Evolutionary conservation across 2,888 invertebrate genomes (phyloP).

Genomic region (Carpatolechia fugitivella): DNA sequence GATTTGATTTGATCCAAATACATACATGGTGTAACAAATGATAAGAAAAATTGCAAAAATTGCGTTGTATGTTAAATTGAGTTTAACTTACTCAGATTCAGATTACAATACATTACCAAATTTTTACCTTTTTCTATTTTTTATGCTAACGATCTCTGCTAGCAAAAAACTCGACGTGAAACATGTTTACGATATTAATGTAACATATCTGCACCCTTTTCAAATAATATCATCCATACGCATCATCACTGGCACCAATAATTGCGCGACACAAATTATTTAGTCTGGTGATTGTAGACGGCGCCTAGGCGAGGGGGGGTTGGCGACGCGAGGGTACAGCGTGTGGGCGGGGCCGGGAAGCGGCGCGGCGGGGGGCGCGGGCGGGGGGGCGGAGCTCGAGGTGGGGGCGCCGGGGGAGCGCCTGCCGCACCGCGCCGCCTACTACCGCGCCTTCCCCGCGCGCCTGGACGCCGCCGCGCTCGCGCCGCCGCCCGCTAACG

Average conservation of each 20-base stretch:
- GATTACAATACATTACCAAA: too few species aligned
- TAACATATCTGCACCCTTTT: neutral
- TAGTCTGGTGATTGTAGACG: slow-evolving; percentile 50
- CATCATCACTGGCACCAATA: too few species aligned
- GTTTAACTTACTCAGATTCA: too few species aligned
- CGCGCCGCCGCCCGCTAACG: slow-evolving; percentile 58
- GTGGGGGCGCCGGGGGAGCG: slow-evolving; percentile 90
- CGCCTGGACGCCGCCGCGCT: slow-evolving; percentile 83
- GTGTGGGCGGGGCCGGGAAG: slow-evolving; percentile 66
- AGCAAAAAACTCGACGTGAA: too few species aligned
- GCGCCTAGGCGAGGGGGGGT: slow-evolving; percentile 65
- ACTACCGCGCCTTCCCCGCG: slow-evolving; percentile 92
- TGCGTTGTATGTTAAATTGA: too few species aligned
- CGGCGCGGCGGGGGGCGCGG: slow-evolving; percentile 72
- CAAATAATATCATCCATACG: too few species aligned
- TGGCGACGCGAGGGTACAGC: slow-evolving; percentile 64
- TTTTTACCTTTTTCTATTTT: too few species aligned
- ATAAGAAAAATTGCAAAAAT: too few species aligned
- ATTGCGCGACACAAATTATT: slow-evolving; percentile 9
- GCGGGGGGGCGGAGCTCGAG: slow-evolving; percentile 84
- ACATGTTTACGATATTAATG: too few species aligned
- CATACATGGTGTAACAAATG: too few species aligned
- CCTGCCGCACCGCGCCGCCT: slow-evolving; percentile 84
- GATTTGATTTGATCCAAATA: too few species aligned
- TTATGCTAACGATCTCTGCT: too few species aligned